phyloP scores from a whole-genome alignment of 1,140 invertebrate species.

The Tetragnatha versicolor region DNA sequence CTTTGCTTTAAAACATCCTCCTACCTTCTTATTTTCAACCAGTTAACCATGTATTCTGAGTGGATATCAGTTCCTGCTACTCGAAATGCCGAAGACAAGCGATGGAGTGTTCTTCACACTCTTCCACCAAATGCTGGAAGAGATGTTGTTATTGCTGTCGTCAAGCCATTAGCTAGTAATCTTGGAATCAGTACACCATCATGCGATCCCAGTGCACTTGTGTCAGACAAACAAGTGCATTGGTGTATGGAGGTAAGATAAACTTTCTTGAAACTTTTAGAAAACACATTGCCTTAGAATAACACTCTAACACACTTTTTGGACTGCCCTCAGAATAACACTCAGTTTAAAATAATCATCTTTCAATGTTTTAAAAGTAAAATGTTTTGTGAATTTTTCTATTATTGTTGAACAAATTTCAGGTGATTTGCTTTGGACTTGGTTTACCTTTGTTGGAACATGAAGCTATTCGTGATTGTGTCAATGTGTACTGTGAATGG shows the following conservation, averaged over 20 bases:
- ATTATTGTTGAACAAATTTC: no score
- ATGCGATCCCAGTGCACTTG: conserved; percentile 50
- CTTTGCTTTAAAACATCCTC: no score
- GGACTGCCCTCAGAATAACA: no score
- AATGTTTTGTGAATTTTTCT: no score
- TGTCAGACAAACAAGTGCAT: conserved; percentile 68
- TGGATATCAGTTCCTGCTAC: conserved; percentile 52
- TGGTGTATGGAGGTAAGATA: conserved; percentile 85
- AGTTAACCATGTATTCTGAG: conserved; percentile 53
- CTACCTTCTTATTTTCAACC: neutral
- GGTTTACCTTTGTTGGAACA: conserved; percentile 88
- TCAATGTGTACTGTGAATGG: conserved; percentile 97
- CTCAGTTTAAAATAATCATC: no score
- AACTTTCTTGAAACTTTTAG: no score
- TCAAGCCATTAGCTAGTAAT: conserved; percentile 79
- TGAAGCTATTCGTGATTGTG: conserved; percentile 93
- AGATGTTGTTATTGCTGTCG: conserved; percentile 84
- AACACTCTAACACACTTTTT: no score
- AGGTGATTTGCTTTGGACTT: conserved; percentile 90
- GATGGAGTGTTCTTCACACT: conserved; percentile 81
- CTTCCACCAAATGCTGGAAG: conserved; percentile 78
- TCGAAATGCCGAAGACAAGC: conserved; percentile 45
- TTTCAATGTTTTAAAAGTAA: no score
- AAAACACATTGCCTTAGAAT: no score
- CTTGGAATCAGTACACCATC: conserved; percentile 71